Evolutionary conservation across 2,888 invertebrate genomes (phyloP).

Genomic region (Sminthurides aquaticus): DNA sequence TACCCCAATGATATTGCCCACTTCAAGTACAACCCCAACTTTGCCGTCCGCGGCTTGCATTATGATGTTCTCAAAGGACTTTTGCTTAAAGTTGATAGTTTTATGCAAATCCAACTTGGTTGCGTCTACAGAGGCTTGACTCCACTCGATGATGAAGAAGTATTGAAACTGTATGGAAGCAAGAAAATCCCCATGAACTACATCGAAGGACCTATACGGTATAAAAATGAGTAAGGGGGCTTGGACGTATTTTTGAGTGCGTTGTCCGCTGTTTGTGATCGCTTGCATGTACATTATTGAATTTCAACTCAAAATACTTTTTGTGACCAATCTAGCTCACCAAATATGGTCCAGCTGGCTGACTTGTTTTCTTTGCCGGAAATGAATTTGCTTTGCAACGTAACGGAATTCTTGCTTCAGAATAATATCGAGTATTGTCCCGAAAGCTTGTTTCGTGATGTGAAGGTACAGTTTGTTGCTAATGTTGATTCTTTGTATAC

Average conservation of each 20-base stretch:
- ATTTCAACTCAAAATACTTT: neutral
- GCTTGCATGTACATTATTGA: constrained; percentile 2
- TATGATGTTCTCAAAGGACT: constrained; percentile 94
- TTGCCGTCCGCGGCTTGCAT: constrained; percentile 91
- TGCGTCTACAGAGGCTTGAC: constrained; percentile 82
- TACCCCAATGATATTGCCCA: constrained; percentile 74
- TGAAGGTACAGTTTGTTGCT: constrained; percentile 65
- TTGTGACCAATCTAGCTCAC: constrained; percentile 30
- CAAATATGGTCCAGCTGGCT: constrained; percentile 84
- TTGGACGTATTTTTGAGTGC: constrained; percentile 4
- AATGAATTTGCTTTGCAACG: constrained; percentile 86
- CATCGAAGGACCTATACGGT: constrained; percentile 57
- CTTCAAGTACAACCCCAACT: constrained; percentile 81
- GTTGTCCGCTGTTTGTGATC: neutral
- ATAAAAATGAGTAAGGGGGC: constrained; percentile 26
- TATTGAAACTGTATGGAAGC: constrained; percentile 74
- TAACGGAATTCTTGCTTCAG: constrained; percentile 82
- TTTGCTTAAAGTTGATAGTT: constrained; percentile 87
- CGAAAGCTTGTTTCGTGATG: constrained; percentile 88
- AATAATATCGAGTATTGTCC: constrained; percentile 90
- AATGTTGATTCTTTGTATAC: neutral
- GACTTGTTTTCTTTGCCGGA: constrained; percentile 96
- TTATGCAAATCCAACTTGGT: constrained; percentile 91
- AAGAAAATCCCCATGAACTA: constrained; percentile 78
- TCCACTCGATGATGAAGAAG: constrained; percentile 74